Evolutionary conservation across 2,113 vertebrate genomes (phyloP).

Genomic region (Heloderma charlesbogerti): DNA sequence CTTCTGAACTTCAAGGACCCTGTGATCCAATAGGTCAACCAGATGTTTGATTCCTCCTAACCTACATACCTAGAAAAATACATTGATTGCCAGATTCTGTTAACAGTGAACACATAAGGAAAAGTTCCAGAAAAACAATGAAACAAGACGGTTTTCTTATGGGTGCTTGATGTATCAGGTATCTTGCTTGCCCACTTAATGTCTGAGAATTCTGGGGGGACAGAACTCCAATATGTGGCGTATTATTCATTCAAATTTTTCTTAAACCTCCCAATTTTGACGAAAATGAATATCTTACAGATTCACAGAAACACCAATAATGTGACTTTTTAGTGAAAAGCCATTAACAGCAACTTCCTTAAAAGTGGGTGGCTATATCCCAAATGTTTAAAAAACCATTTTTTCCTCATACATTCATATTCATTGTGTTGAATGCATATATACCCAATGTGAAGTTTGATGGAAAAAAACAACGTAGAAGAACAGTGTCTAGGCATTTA

Average conservation of each 20-base stretch:
- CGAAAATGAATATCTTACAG: not conserved
- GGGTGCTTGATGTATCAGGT: not conserved
- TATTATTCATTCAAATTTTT: not conserved
- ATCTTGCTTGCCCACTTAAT: not conserved
- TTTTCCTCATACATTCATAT: not conserved
- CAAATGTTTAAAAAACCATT: not conserved
- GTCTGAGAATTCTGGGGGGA: not conserved
- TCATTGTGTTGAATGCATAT: not conserved
- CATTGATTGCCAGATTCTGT: not conserved
- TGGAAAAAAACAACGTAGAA: no score
- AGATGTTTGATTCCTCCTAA: slow-evolving; percentile 95
- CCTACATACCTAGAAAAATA: slow-evolving; percentile 85
- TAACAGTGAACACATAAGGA: not conserved
- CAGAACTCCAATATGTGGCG: not conserved
- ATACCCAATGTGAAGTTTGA: not conserved
- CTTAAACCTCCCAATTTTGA: not conserved
- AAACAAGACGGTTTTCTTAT: not conserved
- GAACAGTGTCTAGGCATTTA: no score
- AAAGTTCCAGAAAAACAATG: not conserved
- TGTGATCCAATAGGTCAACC: slow-evolving; percentile 95
- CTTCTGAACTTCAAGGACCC: slow-evolving; percentile 94
- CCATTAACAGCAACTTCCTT: not conserved
- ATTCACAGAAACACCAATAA: not conserved
- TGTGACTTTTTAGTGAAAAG: not conserved
- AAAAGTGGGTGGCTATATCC: not conserved